phyloP scores from a whole-genome alignment of 2,113 vertebrate species.

The Carollia perspicillata region DNA sequence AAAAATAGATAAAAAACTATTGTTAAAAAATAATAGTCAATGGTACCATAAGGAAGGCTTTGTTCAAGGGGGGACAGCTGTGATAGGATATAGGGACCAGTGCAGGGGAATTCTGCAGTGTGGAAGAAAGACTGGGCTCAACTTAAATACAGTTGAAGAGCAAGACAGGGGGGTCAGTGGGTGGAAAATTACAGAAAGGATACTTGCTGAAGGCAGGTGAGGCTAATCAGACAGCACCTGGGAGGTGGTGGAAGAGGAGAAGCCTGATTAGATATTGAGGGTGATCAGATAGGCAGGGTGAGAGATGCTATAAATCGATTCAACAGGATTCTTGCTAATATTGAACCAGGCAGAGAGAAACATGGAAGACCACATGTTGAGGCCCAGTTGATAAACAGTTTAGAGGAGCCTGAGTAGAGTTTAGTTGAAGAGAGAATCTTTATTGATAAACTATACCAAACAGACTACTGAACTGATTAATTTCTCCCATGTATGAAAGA shows the following conservation, averaged over 20 bases:
- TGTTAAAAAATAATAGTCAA: not conserved
- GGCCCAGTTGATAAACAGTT: not conserved
- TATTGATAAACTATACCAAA: not conserved
- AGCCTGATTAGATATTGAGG: not conserved
- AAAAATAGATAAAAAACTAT: not conserved
- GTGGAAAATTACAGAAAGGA: not conserved
- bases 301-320: not conserved
- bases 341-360: not conserved
- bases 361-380: not conserved
- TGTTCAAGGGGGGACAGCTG: not conserved
- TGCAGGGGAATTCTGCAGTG: not conserved
- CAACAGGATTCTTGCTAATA: not conserved
- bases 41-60: not conserved
- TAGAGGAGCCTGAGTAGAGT: not conserved
- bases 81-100: not conserved
- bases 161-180: not conserved
- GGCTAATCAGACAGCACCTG: not conserved
- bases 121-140: not conserved
- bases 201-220: not conserved
- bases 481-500: not conserved
- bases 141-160: not conserved
- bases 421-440: not conserved
- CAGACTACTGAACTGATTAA: not conserved
- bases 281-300: not conserved
- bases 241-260: not conserved